Percentiles rank a stretch among this genome's conserved stretches.
These are phyloP conservation scores for Patiria miniata DNA, from an alignment of 35 echinoderm and acorn worm genomes.

Conservation along the genomic window DNA sequence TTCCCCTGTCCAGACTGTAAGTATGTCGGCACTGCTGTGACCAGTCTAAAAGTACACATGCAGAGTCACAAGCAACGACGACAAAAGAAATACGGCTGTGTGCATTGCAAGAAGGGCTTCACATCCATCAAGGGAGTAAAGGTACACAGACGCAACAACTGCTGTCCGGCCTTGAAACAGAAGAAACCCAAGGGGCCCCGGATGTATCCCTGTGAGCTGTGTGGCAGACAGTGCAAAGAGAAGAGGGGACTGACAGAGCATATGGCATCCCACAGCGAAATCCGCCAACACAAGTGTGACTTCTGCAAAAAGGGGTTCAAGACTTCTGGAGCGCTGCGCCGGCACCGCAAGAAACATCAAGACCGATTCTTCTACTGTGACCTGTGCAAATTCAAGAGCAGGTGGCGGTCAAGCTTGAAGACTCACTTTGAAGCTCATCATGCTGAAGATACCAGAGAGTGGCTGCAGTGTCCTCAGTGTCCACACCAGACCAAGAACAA, in stretches of 20 bases:
- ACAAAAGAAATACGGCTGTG: background rate
- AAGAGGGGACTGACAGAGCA: background rate
- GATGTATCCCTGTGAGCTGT: background rate
- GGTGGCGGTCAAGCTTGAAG: constrained; percentile 36
- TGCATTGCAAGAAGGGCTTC: background rate
- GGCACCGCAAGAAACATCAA: background rate
- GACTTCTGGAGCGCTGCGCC: background rate
- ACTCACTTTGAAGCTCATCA: constrained; percentile 23
- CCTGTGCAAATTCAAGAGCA: constrained; percentile 26
- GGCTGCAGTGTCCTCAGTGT: constrained; percentile 10
- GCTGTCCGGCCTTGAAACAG: background rate
- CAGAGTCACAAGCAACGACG: background rate
- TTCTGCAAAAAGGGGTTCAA: constrained; percentile 28
- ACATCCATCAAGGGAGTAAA: background rate
- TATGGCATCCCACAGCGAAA: constrained; percentile 20
- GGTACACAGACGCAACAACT: background rate
- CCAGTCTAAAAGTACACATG: background rate
- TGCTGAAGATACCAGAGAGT: constrained; percentile 1
- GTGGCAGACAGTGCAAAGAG: constrained; percentile 6
- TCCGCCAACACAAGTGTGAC: constrained; percentile 26
- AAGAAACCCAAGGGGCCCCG: constrained; percentile 5
- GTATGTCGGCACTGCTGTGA: background rate
- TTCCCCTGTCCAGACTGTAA: background rate
- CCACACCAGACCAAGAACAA: constrained; percentile 11
- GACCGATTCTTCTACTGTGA: background rate